Evolutionary conservation across 2,797 vertebrate species (phyloP).

Genomic region (Podargus strigoides): DNA sequence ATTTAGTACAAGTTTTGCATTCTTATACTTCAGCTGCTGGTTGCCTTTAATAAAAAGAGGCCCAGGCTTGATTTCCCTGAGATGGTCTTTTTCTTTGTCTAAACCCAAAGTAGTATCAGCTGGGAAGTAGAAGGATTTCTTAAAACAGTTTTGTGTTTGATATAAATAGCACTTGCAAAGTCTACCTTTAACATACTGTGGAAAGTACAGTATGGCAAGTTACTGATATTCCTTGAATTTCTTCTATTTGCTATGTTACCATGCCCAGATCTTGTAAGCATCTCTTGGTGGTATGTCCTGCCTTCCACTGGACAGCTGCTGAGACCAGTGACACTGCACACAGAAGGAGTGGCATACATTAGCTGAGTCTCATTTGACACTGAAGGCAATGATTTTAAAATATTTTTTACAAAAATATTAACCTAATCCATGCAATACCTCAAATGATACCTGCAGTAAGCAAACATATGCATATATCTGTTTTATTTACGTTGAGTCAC

Average conservation of each 20-base stretch:
- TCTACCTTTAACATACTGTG: neutral
- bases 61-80: conserved; percentile 27
- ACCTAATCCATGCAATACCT: neutral
- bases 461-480: neutral
- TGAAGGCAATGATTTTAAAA: neutral
- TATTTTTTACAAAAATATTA: neutral
- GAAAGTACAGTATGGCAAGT: neutral
- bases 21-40: conserved; percentile 40
- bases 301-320: neutral
- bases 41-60: conserved; percentile 55
- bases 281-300: neutral
- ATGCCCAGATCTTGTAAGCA: neutral
- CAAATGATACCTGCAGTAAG: neutral
- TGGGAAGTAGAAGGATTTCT: neutral
- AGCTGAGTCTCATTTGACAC: neutral
- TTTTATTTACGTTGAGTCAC: neutral
- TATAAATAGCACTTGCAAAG: conserved; percentile 6
- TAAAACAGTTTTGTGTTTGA: neutral
- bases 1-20: conserved; percentile 51
- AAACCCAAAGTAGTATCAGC: conserved; percentile 37
- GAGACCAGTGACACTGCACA: neutral
- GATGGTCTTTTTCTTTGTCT: conserved; percentile 49
- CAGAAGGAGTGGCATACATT: neutral
- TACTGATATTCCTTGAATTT: neutral
- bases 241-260: neutral